Evolutionary conservation across 1,140 invertebrate genomes (phyloP).

Genomic region (Eurytemora carolleeae): DNA sequence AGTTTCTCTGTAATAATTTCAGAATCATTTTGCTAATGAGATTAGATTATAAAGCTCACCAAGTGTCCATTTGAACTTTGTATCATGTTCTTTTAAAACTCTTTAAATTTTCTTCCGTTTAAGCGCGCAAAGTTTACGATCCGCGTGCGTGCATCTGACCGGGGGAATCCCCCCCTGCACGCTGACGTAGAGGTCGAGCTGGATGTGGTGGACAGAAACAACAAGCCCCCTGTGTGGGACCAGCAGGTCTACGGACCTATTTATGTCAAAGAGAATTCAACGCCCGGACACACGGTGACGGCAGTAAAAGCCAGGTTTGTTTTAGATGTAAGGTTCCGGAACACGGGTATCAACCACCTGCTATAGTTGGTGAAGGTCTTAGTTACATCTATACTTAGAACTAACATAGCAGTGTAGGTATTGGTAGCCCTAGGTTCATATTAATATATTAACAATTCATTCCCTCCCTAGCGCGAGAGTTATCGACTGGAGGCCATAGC

Average conservation of each 20-base stretch:
- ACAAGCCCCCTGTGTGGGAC: slow-evolving; percentile 90
- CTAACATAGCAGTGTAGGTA: too few species aligned
- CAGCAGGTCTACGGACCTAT: slow-evolving; percentile 76
- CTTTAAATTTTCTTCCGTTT: too few species aligned
- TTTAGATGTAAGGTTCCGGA: too few species aligned
- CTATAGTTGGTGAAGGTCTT: too few species aligned
- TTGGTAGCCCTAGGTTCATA: too few species aligned
- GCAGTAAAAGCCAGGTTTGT: slow-evolving; percentile 92
- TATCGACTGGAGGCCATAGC: slow-evolving; percentile 92
- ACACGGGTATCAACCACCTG: too few species aligned
- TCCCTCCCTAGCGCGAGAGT: slow-evolving; percentile 60
- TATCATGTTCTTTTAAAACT: slow-evolving; percentile 17
- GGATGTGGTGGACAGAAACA: slow-evolving; percentile 91
- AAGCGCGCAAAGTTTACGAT: slow-evolving; percentile 82
- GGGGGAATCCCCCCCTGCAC: slow-evolving; percentile 53
- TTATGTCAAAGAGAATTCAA: slow-evolving; percentile 91
- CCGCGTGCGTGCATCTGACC: slow-evolving; percentile 75
- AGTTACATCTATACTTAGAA: too few species aligned
- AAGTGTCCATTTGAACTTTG: slow-evolving; percentile 14
- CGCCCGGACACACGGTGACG: slow-evolving; percentile 87
- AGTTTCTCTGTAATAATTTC: too few species aligned
- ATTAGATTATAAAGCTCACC: not conserved
- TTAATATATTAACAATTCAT: slow-evolving; percentile 7
- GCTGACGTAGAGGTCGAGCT: slow-evolving; percentile 87
- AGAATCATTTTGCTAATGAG: too few species aligned